A percentile compares a stretch with the other conserved stretches of the same genome.
phyloP scores from a whole-genome alignment of 2,888 invertebrate genomes.

The Drosophila kuntzei region DNA sequence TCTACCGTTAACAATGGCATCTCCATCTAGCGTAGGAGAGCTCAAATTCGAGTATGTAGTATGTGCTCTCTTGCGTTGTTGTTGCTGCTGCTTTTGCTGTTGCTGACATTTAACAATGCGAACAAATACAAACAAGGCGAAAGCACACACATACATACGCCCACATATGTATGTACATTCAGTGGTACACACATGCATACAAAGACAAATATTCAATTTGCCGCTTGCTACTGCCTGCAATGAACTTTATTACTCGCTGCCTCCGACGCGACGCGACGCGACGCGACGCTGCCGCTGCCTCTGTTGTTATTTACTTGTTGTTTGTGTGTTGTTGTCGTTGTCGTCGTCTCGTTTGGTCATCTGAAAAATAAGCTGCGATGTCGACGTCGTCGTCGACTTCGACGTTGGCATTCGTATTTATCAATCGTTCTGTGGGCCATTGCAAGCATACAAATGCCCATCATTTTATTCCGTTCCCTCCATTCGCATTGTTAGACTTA shows the following conservation, averaged over 20 bases:
- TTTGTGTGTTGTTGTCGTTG: slow-evolving; percentile 33
- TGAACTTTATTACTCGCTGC: slow-evolving; percentile 74
- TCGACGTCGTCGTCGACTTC: slow-evolving; percentile 8
- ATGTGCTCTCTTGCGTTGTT: slow-evolving; percentile 35
- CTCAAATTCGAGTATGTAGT: slow-evolving; percentile 3
- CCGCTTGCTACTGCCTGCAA: slow-evolving; percentile 70
- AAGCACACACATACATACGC: slow-evolving; percentile 17
- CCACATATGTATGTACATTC: no score
- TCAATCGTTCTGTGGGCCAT: slow-evolving; percentile 69
- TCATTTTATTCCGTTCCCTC: slow-evolving; percentile 45
- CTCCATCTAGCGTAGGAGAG: slow-evolving; percentile 28
- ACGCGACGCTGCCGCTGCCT: slow-evolving; percentile 25
- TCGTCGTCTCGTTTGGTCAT: slow-evolving; percentile 66
- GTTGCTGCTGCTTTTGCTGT: slow-evolving; percentile 25
- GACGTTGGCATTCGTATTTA: slow-evolving; percentile 59
- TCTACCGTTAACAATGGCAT: slow-evolving; percentile 65
- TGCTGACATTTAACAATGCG: slow-evolving; percentile 74
- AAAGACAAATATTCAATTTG: slow-evolving; percentile 71
- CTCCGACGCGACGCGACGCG: no score
- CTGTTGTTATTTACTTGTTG: slow-evolving; percentile 62
- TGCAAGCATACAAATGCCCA: slow-evolving; percentile 50
- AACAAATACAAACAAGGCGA: slow-evolving; percentile 65
- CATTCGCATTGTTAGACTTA: slow-evolving; percentile 67
- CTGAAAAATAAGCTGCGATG: slow-evolving; percentile 59
- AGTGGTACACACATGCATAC: slow-evolving; percentile 28